Base-by-base conservation (phyloP, 1,140 invertebrate species). In the Camponotus pennsylvanicus region DNA sequence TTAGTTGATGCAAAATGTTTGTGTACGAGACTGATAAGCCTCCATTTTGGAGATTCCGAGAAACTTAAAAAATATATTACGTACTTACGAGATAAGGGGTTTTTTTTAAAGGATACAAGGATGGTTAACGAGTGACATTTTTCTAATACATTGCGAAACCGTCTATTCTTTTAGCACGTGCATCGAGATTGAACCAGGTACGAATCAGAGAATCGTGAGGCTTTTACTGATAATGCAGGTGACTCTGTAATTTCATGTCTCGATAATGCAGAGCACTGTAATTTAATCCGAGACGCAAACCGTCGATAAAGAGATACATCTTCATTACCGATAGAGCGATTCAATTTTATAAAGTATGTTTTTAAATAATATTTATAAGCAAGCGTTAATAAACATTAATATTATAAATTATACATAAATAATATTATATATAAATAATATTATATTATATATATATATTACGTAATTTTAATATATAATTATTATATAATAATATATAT, bases 141-240 rank as follows among this genome's bases (percentile, higher is more conserved):
- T 61, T 61, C 61, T 1, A 55, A 83, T 18, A 63, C 69, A 42
- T 71, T 37, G 55, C 21, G 27, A 82, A 82, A 73, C 9, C 64
- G 3, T 42, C 11, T 37, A 21, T 73, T 73, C 55, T 4, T 7
- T 83, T 40, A 49, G 40, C 79, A 83, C 69, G 69, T 83, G 69
- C 55, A 27, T 5, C 21, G 13, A 49, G 13, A 52, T 15, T 52
- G 49, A 21, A 61, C 37, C 27, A 63, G 27, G 45, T 34, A 71
- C 13, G 37, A 3, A 57, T 57, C 34, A 15, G 32, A 57, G n/a
- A 79, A 77, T 0, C 7, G 13, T 0, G 15, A 27, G 1, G 5
- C 11, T 8, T 27, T 18, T 1, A 37, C 27, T 11, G 78, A 70
- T 80, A 70, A 57, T 27, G 3, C 11, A 34, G 27, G 2, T 59